These are phyloP conservation scores for Pterostichus madidus DNA, from an alignment of 2,888 invertebrate species.

Conservation along the genomic window DNA sequence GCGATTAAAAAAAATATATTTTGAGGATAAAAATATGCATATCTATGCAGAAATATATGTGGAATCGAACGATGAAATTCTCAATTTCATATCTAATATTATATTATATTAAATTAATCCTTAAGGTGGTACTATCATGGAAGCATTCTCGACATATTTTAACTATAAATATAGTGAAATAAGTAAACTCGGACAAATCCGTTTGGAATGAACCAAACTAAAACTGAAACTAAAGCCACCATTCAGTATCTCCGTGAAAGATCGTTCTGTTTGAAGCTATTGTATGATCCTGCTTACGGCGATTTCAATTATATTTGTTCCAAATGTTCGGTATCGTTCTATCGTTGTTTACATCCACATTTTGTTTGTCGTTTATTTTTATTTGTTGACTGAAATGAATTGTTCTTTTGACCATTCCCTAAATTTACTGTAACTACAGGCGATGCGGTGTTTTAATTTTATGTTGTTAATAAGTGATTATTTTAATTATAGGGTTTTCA, in stretches of 20 bases:
- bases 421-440: slow-evolving; percentile 1
- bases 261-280: slow-evolving; percentile 23
- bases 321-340: slow-evolving; percentile 26
- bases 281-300: slow-evolving; percentile 34
- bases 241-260: slow-evolving; percentile 7
- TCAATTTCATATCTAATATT: too few species aligned
- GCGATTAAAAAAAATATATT: too few species aligned
- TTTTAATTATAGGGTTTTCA: neutral
- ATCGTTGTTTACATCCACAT: slow-evolving; percentile 10
- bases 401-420: slow-evolving; percentile 5
- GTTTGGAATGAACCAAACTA: too few species aligned
- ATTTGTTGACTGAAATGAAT: slow-evolving; percentile 3
- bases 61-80: too few species aligned
- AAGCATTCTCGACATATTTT: too few species aligned
- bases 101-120: too few species aligned
- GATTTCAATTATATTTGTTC: slow-evolving; percentile 38
- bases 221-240: neutral
- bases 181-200: too few species aligned
- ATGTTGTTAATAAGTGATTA: slow-evolving; percentile 4
- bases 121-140: too few species aligned
- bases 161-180: too few species aligned
- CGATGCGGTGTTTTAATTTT: neutral
- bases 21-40: too few species aligned
- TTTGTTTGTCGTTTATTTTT: neutral
- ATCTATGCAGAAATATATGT: too few species aligned